Base-by-base conservation (phyloP, 2,113 vertebrate species). In the Polyodon spathula region DNA sequence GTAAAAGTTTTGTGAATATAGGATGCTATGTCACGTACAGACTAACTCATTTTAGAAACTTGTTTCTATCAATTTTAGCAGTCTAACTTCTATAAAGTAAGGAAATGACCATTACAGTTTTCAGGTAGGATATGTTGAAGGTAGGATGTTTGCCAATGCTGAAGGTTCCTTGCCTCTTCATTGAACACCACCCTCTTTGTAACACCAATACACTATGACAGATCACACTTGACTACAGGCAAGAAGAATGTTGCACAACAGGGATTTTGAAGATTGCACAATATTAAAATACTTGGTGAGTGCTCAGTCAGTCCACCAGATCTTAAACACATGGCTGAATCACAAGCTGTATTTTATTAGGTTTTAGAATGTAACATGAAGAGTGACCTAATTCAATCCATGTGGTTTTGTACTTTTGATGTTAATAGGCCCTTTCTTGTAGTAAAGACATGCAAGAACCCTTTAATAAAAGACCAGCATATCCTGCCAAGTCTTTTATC, bases 331-430 rank as follows among this genome's bases (percentile, higher is more conserved):
- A 75, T 79, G 79, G 76, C 68, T 74, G 70, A 76, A 82, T 78
- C 83, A 69, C 83, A 84, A 81, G 66, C 74, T 64, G 69, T 68
- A 73, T 72, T 86, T 89, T 78, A 87, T 86, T 86, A 88, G 89
- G 88, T 86, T 82, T 86, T 88, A 91, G 87, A 84, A 84, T 83
- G 82, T 82, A 90, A 88, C 78, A 78, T 68, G 73, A 90, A 77
- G 72, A 86, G 74, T 81, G 78, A 82, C 70, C 81, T 90, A 90
- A 93, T 92, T 85, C 84, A 85, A 82, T 86, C 86, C 85, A 86
- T 85, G 82, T 89, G 86, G 82, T 66, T 74, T 68, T 60, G 17
- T 64, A 69, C 70, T 72, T 85, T 86, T 87, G 78, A 86, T 84
- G 77, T 83, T 79, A 80, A 83, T 63, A 82, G 75, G 71, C 16